These are phyloP conservation scores for Erebia aethiops DNA, from an alignment of 2,888 invertebrate species.

Conservation along the genomic window DNA sequence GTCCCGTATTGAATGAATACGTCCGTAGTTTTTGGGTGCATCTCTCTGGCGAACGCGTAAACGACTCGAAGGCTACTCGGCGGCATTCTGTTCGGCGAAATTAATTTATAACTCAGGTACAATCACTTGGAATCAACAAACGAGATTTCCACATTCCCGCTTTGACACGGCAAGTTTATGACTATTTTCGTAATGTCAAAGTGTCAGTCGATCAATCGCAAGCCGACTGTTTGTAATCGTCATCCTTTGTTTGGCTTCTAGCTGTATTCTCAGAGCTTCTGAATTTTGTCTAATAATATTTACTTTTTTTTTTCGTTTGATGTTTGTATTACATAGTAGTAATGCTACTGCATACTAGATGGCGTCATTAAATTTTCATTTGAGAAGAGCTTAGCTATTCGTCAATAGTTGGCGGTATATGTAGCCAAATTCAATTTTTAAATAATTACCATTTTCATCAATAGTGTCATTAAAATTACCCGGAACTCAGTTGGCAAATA, in stretches of 20 bases:
- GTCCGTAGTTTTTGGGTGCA: conserved; percentile 88
- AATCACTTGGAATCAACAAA: conserved; percentile 79
- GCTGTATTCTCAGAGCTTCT: background rate
- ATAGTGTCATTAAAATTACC: too few species aligned
- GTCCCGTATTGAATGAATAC: conserved; percentile 91
- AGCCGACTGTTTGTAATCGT: conserved; percentile 17
- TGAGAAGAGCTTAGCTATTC: background rate
- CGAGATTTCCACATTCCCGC: conserved; percentile 77
- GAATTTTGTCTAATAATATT: conserved; percentile 28
- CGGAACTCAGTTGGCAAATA: too few species aligned
- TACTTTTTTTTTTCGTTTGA: conserved; percentile 10
- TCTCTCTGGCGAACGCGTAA: conserved; percentile 90
- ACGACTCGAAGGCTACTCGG: conserved; percentile 85
- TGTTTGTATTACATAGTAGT: background rate
- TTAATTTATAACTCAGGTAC: conserved; percentile 74
- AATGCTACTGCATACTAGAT: conserved; percentile 14
- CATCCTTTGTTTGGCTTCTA: background rate
- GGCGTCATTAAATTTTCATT: background rate
- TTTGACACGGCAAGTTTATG: conserved; percentile 46
- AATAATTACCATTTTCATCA: too few species aligned
- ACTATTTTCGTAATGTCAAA: conserved; percentile 41
- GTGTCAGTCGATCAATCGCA: conserved; percentile 29
- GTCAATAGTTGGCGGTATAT: background rate
- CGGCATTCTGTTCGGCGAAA: conserved; percentile 74
- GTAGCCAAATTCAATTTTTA: too few species aligned